Conservation (phyloP, 2,797 vertebrate genomes). For the Catharus ustulatus region DNA sequence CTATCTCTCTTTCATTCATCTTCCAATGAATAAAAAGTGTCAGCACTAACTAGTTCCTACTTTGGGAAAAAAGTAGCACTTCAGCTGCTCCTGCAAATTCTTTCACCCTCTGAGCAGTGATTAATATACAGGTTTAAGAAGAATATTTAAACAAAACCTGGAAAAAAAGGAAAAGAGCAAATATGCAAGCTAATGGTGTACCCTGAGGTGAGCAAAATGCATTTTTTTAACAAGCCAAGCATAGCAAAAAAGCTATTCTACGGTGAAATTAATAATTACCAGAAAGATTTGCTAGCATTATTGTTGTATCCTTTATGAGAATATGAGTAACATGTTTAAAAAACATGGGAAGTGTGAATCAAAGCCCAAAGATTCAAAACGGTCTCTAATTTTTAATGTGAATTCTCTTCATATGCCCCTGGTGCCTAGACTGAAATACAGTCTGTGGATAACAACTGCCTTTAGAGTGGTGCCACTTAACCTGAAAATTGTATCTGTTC, state of each 20-base stretch:
- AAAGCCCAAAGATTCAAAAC: slow-evolving; percentile 63
- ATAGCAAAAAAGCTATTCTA: slow-evolving; percentile 66
- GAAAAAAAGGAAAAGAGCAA: slow-evolving; percentile 58
- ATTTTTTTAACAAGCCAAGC: slow-evolving; percentile 72
- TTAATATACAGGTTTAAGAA: slow-evolving; percentile 69
- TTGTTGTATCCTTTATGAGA: slow-evolving; percentile 68
- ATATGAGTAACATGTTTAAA: slow-evolving; percentile 56
- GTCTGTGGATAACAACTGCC: slow-evolving; percentile 45
- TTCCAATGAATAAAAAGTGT: not conserved
- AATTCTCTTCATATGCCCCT: slow-evolving; percentile 53
- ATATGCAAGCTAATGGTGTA: slow-evolving; percentile 67
- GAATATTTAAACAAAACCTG: slow-evolving; percentile 71
- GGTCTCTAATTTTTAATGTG: slow-evolving; percentile 72
- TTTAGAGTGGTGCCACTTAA: slow-evolving; percentile 52
- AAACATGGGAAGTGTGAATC: slow-evolving; percentile 70
- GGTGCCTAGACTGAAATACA: slow-evolving; percentile 46
- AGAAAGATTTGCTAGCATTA: slow-evolving; percentile 65
- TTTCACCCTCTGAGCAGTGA: slow-evolving; percentile 60
- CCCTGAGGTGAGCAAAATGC: slow-evolving; percentile 62
- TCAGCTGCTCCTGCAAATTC: slow-evolving; percentile 57
- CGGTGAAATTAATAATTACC: slow-evolving; percentile 72
- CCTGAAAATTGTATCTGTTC: slow-evolving; percentile 55
- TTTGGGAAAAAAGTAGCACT: slow-evolving; percentile 20
- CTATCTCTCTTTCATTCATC: not conserved
- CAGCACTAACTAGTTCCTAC: slow-evolving; percentile 33